Conservation (phyloP, 2,888 invertebrate species). For the Campopleginae sp. region DNA sequence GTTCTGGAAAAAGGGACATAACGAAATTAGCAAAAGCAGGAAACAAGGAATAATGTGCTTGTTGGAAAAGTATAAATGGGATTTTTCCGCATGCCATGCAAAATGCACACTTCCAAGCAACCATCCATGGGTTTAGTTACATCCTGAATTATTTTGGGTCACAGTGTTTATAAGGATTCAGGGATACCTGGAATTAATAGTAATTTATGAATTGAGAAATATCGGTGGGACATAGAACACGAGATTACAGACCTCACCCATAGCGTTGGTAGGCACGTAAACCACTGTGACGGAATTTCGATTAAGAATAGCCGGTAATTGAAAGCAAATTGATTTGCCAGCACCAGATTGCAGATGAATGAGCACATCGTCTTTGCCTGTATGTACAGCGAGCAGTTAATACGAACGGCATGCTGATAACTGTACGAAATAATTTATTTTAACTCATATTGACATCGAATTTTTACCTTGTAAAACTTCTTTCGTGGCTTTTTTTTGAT, state of each 20-base stretch:
- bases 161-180: background rate
- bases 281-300: conserved; percentile 33
- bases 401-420: background rate
- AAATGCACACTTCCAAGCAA: background rate
- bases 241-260: conserved; percentile 32
- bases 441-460: background rate
- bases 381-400: conserved; percentile 3
- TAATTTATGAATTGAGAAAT: background rate
- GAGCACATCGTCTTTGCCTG: conserved; percentile 48
- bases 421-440: background rate
- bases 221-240: background rate
- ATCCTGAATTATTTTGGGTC: background rate
- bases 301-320: conserved; percentile 53
- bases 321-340: conserved; percentile 63
- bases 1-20: conserved; percentile 32
- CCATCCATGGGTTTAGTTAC: background rate
- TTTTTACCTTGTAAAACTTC: conserved; percentile 34
- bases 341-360: conserved; percentile 45
- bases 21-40: background rate
- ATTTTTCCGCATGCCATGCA: background rate
- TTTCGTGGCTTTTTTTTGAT: conserved; percentile 27
- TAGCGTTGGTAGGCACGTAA: conserved; percentile 33
- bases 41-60: background rate
- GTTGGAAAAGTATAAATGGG: background rate
- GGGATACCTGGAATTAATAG: background rate